Conservation (phyloP, 2,113 vertebrate species). For the Macrotus californicus region DNA sequence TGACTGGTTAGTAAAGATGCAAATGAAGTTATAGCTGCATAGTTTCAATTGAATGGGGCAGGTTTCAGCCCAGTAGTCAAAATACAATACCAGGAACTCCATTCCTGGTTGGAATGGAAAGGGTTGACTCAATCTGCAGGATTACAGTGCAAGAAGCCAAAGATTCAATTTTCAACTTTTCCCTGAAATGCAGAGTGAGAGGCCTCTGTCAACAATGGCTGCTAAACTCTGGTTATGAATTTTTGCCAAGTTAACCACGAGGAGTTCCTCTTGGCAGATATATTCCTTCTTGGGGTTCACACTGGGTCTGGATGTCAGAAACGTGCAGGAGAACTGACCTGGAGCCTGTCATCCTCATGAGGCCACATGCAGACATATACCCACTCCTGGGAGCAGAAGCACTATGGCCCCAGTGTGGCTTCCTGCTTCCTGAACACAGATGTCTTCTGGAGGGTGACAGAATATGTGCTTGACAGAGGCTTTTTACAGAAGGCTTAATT, state of each 20-base stretch:
- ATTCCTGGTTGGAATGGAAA: neutral
- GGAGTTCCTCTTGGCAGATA: too few relatives aligned
- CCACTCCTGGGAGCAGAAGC: neutral
- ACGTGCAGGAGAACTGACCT: too few relatives aligned
- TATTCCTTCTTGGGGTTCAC: neutral
- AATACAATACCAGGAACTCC: neutral
- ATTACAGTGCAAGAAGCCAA: neutral
- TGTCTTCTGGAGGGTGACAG: neutral
- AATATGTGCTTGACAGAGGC: neutral
- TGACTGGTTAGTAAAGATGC: neutral
- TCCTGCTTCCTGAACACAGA: neutral
- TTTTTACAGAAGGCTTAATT: neutral
- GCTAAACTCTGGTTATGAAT: neutral
- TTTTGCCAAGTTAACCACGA: neutral
- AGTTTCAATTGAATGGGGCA: neutral
- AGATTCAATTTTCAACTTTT: neutral
- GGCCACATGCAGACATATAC: neutral
- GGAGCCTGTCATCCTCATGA: neutral
- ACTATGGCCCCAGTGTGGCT: rapidly evolving
- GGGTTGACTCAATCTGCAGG: neutral
- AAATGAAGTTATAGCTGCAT: neutral
- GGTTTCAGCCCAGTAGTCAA: neutral
- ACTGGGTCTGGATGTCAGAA: neutral
- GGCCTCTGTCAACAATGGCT: neutral
- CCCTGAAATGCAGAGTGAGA: neutral